Percentiles rank a stretch among this genome's conserved stretches.
These are phyloP conservation scores for Ahaetulla prasina DNA, from an alignment of 2,113 vertebrate species.

Conservation along the genomic window DNA sequence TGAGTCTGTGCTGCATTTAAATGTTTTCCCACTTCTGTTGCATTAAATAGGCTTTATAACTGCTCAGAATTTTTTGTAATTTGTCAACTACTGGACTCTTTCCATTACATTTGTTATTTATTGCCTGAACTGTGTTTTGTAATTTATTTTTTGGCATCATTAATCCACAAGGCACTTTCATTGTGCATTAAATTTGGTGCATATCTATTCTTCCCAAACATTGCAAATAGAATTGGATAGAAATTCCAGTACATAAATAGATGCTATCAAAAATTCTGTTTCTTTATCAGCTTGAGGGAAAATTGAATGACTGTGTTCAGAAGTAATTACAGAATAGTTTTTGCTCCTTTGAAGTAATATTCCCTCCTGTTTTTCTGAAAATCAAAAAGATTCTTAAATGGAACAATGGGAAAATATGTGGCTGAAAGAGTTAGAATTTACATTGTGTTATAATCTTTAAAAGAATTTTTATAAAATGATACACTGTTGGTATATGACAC, in stretches of 20 bases:
- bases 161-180: constrained; percentile 17
- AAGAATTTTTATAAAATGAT: neutral
- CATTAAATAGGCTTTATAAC: constrained; percentile 4
- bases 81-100: neutral
- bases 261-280: neutral
- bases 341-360: neutral
- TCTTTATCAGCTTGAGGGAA: neutral
- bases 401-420: neutral
- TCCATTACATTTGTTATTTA: constrained; percentile 27
- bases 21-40: neutral
- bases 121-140: constrained; percentile 3
- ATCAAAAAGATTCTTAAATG: neutral
- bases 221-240: neutral
- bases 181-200: constrained; percentile 2
- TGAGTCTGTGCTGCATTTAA: neutral
- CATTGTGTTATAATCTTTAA: neutral
- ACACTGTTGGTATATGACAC: neutral
- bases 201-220: neutral
- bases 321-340: neutral
- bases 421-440: neutral
- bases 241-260: neutral
- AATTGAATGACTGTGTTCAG: neutral
- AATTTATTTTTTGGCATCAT: constrained; percentile 25
- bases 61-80: neutral
- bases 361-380: neutral